Evolutionary conservation across 2,888 invertebrate genomes (phyloP), one percentile per base, ranked within the genome.

Genomic region (Drosophila emarginata): DNA sequence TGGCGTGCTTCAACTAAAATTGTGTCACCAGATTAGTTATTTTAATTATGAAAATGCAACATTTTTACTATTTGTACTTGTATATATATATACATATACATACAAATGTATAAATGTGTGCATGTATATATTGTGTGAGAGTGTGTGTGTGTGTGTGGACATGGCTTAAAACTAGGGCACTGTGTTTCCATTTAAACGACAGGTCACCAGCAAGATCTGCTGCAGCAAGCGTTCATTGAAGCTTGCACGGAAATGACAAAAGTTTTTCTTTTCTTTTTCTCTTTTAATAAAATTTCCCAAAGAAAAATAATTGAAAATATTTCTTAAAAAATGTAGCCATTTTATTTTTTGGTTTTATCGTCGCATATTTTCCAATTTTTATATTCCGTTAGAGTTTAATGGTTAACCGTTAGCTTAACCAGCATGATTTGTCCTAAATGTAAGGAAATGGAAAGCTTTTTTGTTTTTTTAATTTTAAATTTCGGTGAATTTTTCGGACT

Each of bases 101-200:
- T 50, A 39, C 57, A 28, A 66, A 32, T 67, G 56, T 65, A 18
- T 26, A 51, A 50, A 18, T 59, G 40, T 51, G 61, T 62, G 45
- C 57, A 7, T 68, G 70, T 62, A 52, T 72, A 67, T 4, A 23
- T 23, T 76, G 64, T 77, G 70, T n/a, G n/a, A n/a, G n/a, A n/a
- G n/a, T 64, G 69, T 72, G 72, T 70, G 54, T 61, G 45, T 62
- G 56, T 63, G 64, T 64, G 74, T 72, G 66, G 72, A 45, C 63
- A 74, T 70, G 77, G 77, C 76, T 87, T 73, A 83, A 91, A 90
- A 90, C 80, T 90, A 91, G 90, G 90, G 88, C 91, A 90, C 89
- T 90, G 89, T 90, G 91, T 89, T 91, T 90, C 81, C 78, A 79
- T 87, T 78, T 84, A 67, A 72, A 78, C 80, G 74, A 77, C 77